Evolutionary conservation across 2,888 invertebrate species (phyloP).

Genomic region (Physocephala rufipes): DNA sequence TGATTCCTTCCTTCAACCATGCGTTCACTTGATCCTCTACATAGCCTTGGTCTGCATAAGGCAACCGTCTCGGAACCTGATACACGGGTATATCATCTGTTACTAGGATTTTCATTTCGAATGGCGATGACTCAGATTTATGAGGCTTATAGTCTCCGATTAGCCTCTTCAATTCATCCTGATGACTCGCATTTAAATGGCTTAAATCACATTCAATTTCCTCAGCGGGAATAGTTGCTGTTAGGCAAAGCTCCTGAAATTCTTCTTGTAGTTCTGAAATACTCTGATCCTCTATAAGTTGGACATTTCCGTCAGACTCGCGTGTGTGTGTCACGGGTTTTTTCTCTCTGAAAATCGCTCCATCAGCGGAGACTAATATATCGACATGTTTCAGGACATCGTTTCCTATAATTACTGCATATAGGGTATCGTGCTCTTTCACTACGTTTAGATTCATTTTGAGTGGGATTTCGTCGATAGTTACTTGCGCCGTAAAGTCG

Average conservation of each 20-base stretch:
- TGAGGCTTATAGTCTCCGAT: conserved; percentile 21
- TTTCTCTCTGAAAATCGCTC: conserved; percentile 32
- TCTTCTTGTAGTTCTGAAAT: conserved; percentile 26
- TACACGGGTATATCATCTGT: conserved; percentile 38
- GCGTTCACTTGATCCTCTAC: too few species aligned
- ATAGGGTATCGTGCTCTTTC: conserved; percentile 33
- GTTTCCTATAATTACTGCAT: conserved; percentile 39
- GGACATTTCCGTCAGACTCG: not conserved
- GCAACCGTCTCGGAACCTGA: conserved; percentile 31
- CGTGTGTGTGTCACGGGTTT: not conserved
- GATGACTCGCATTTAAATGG: conserved; percentile 3
- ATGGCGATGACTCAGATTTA: conserved; percentile 24
- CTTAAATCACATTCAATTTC: not conserved
- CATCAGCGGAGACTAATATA: conserved; percentile 31
- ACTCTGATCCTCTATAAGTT: not conserved
- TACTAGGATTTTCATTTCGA: conserved; percentile 37
- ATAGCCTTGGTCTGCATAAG: conserved; percentile 46
- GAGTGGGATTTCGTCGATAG: not conserved
- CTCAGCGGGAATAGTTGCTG: not conserved
- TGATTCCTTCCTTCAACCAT: conserved; percentile 31
- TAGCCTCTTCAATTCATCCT: not conserved
- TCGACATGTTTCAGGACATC: conserved; percentile 36
- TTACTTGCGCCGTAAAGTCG: not conserved
- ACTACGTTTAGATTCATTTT: conserved; percentile 34
- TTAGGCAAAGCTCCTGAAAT: conserved; percentile 24